phyloP scores from a whole-genome alignment of 35 echinoderm and acorn worm species.

The Heliocidaris tuberculata region DNA sequence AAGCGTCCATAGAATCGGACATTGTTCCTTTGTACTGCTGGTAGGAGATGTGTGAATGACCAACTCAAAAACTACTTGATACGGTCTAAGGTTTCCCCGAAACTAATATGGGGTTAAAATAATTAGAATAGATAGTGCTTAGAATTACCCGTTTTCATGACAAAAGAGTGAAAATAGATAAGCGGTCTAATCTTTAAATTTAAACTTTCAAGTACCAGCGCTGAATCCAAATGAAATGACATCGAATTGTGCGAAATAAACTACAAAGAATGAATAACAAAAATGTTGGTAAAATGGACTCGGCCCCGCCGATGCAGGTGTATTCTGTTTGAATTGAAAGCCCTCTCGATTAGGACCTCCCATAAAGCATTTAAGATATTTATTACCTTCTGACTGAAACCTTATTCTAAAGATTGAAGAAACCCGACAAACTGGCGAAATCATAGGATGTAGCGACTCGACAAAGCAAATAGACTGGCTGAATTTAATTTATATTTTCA shows the following conservation, averaged over 20 bases:
- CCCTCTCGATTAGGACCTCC: background rate
- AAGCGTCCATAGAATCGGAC: background rate
- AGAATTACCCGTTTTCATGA: background rate
- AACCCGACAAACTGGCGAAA: background rate
- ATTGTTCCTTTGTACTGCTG: too few relatives aligned
- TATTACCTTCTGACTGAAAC: background rate
- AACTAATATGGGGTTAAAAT: background rate
- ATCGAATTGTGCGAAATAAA: background rate
- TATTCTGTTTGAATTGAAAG: background rate
- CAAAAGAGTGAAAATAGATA: background rate
- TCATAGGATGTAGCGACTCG: background rate
- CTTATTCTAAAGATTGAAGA: background rate
- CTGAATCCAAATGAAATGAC: background rate
- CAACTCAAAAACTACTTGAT: background rate
- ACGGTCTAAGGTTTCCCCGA: background rate
- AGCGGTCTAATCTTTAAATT: slow-evolving; percentile 3
- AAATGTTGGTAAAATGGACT: background rate
- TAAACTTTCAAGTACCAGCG: background rate
- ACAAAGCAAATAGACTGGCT: background rate
- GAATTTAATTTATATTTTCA: background rate
- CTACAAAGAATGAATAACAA: background rate
- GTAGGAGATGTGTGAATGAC: too few relatives aligned
- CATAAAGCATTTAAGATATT: background rate
- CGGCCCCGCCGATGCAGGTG: background rate
- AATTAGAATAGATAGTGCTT: slow-evolving; percentile 3